Conservation (phyloP, 2,113 vertebrate genomes). For the human region GRCh38 chr16:6061001-6061500, state of each 20-base stretch:
- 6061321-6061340: neutral
- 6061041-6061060: fast-evolving
- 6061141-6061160: neutral
- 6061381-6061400: neutral
- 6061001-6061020: too few species aligned
- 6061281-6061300: neutral
- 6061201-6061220: neutral
- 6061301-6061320: neutral
- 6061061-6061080: neutral
- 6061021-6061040: neutral
- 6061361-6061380: neutral
- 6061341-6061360: neutral
- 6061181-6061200: neutral
- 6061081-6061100: neutral
- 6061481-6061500: neutral
- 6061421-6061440: neutral
- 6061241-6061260: neutral
- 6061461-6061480: neutral
- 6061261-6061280: neutral
- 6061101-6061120: neutral
- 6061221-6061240: neutral
- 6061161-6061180: neutral
- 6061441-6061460: neutral
- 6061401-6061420: neutral
- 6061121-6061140: neutral